Evolutionary conservation across 2,797 vertebrate species (phyloP), one percentile per base, ranked within the genome.

Genomic region (Tangara arthus): DNA sequence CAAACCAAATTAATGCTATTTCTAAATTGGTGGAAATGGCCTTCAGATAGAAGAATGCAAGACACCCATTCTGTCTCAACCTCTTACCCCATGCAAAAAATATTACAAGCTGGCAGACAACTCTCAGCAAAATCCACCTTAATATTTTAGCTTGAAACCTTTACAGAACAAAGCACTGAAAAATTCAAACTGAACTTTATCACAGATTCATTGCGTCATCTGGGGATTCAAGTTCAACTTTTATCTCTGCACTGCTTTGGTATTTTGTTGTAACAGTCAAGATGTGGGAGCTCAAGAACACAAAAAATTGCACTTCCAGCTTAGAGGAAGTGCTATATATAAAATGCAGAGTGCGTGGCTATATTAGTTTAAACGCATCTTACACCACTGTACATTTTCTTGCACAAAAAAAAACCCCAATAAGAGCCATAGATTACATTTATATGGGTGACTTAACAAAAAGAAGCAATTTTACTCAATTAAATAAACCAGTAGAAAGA

Each of bases 371-470:
- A 63, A 83, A 85, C 55, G 39, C 9, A 18, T 55, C 37, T 71
- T 15, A 64, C 8, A 32, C 8, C 44, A 66, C 16, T 15, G 3
- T 21, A 73, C 12, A 12, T 81, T 73, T 83, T 88, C 44, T 70
- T 73, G 23, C 26, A 75, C 8, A 44, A 60, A 66, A 55, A 55
- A 78, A 63, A 6, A 1, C 0, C 0, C 30, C 60, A 71, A 0
- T 34, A 64, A 83, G 4, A 46, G 37, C 22, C 23, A 59, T 0
- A 52, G 12, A 70, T 30, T 52, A 57, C 27, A 70, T 26, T 72
- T 73, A 39, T 26, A 35, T 8, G 4, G 2, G 18, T 20, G 13
- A 72, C 47, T 71, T 49, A 21, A 34, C 16, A 14, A 77, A 77
- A 79, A 84, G 11, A 26, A 11, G 4, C 7, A 26, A 19, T 21